Percentiles rank a stretch among this genome's conserved stretches.
phyloP scores from a whole-genome alignment of 2,888 invertebrate genomes.

The Ceriagrion tenellum region DNA sequence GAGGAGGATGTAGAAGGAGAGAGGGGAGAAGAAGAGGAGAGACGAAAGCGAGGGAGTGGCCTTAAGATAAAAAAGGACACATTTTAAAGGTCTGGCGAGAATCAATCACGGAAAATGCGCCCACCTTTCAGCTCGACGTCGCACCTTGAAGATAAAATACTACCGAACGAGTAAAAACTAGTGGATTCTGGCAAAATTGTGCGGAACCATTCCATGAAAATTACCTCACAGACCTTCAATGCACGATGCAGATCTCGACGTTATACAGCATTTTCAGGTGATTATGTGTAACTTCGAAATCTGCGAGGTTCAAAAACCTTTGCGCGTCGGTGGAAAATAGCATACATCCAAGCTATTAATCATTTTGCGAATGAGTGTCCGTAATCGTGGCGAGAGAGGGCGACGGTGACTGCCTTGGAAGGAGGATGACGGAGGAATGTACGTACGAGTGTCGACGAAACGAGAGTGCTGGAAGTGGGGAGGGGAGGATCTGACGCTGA shows the following conservation, averaged over 20 bases:
- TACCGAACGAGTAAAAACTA: no score
- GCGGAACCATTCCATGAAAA: no score
- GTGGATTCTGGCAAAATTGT: no score
- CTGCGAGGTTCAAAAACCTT: no score
- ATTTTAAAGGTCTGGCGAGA: background rate
- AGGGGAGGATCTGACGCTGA: background rate
- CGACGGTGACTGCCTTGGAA: background rate
- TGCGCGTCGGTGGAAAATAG: no score
- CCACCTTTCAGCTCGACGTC: background rate
- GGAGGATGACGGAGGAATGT: background rate
- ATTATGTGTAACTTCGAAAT: no score
- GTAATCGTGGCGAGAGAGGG: background rate
- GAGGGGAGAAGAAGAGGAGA: background rate
- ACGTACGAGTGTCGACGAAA: no score
- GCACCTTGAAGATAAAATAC: background rate
- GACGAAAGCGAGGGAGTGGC: background rate
- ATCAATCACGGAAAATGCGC: conserved; percentile 22
- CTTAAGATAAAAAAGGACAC: background rate
- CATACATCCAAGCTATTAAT: no score
- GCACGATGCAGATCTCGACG: no score
- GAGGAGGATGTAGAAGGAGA: background rate
- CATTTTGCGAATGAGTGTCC: no score
- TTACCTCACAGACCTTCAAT: no score
- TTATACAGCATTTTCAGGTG: no score
- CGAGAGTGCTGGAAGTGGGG: background rate